Evolutionary conservation across 2,797 vertebrate species (phyloP).

Genomic region (Melanitta fusca): DNA sequence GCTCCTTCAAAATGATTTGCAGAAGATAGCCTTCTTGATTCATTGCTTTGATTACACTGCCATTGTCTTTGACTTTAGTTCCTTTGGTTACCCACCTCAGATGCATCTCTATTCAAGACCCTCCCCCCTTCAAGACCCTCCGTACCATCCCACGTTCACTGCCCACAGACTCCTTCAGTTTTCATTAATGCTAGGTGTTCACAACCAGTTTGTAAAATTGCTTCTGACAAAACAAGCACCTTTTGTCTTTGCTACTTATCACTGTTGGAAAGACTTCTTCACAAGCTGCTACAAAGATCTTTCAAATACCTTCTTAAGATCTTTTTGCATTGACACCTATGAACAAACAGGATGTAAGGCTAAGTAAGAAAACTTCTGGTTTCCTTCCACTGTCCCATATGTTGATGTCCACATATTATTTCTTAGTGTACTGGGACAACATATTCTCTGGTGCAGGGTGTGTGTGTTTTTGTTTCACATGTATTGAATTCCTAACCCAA

Average conservation of each 20-base stretch:
- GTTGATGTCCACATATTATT: not conserved
- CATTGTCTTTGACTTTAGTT: not conserved
- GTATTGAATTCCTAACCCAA: not conserved
- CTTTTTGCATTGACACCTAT: not conserved
- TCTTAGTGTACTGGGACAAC: not conserved
- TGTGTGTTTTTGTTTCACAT: not conserved
- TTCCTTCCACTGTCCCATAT: not conserved
- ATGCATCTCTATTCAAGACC: rapidly evolving
- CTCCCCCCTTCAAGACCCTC: not conserved
- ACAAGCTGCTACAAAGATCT: not conserved
- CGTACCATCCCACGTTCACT: not conserved
- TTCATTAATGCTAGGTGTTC: not conserved
- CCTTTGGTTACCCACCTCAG: not conserved
- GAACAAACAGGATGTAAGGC: not conserved
- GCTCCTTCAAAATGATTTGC: not conserved
- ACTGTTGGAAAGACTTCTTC: not conserved
- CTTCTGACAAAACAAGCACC: not conserved
- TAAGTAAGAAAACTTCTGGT: not conserved
- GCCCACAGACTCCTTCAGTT: not conserved
- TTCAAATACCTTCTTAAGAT: not conserved
- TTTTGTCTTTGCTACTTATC: not conserved
- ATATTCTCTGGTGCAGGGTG: not conserved
- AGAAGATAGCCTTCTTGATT: not conserved
- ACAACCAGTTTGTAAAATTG: not conserved
- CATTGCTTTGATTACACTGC: not conserved